Conservation (phyloP, 1,140 invertebrate genomes). For the Semibalanus balanoides region DNA sequence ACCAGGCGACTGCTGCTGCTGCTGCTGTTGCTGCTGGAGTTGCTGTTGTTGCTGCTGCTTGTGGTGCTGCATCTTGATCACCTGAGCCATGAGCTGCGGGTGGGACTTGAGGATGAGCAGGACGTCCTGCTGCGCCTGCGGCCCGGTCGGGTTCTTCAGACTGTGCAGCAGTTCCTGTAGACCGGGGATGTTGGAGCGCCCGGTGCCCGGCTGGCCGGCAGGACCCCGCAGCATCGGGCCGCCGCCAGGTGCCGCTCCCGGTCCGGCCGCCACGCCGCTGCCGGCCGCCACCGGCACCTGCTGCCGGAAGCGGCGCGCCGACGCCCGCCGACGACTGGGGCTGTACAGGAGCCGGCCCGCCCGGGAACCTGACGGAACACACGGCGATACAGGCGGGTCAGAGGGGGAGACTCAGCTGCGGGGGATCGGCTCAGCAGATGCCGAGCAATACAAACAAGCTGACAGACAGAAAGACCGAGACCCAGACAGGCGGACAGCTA, state of each 20-base stretch:
- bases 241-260: too few species aligned
- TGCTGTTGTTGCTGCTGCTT: conserved; percentile 31
- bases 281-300: conserved; percentile 19
- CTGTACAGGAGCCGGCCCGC: too few species aligned
- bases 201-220: conserved; percentile 14
- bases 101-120: conserved; percentile 84
- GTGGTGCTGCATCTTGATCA: conserved; percentile 76
- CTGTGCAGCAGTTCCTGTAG: conserved; percentile 80
- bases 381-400: too few species aligned
- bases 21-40: conserved; percentile 28
- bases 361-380: neutral
- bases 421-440: too few species aligned
- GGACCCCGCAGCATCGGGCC: conserved; percentile 20
- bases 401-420: too few species aligned
- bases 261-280: conserved; percentile 21
- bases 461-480: too few species aligned
- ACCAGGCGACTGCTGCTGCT: conserved; percentile 28
- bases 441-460: too few species aligned
- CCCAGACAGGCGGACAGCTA: too few species aligned
- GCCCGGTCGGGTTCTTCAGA: conserved; percentile 70
- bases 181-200: conserved; percentile 15
- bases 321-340: neutral
- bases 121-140: conserved; percentile 81
- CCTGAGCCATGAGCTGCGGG: conserved; percentile 90
- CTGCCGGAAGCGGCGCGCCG: conserved; percentile 14